Evolutionary conservation across 2,113 vertebrate species (phyloP), one percentile per base, ranked within the genome.

Genomic region (Solea senegalensis): DNA sequence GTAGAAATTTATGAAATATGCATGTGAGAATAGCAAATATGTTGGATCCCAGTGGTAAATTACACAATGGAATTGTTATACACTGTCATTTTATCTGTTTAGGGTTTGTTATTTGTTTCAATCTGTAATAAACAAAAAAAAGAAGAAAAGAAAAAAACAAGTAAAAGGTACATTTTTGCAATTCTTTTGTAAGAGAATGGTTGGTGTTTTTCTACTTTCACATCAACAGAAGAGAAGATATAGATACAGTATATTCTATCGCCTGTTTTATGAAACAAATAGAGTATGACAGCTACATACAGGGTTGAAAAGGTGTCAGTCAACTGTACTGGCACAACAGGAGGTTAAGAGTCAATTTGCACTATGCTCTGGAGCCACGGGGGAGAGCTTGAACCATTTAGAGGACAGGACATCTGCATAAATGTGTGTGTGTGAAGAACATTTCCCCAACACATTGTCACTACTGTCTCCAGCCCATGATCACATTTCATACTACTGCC

Each of bases 361-460:
- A 27, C 56, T 62, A 12, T 55, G 53, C n/a, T 40, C 51, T 44
- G 52, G 26, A 65, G 74, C 59, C 41, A 49, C 10, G 8, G 44
- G 57, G 49, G 65, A 57, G 45, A 59, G 51, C 26, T 6, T 43
- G 28, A 28, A 48, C 72, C 63, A 74, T 74, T 81, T 64, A 55
- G 34, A 41, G 50, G 54, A 65, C 62, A 39, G 3, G 65, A 68
- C 8, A 62, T 85, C 72, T 80, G 75, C 73, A 78, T 85, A 45
- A 62, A 1, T 2, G 2, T 64, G 44, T 40, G 44, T n/a, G 54
- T 56, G 26, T 68, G 86, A 85, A 65, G 70, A 72, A 82, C 85
- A 82, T 89, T 84, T 85, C 65, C 71, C 74, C 8, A 68, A 81
- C 2, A 62, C 86, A 77, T 86, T 27, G 76, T 77, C 61, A 2